Evolutionary conservation across 2,797 vertebrate genomes (phyloP), one percentile per base, ranked within the genome.

Genomic region (Oreochromis grahami): DNA sequence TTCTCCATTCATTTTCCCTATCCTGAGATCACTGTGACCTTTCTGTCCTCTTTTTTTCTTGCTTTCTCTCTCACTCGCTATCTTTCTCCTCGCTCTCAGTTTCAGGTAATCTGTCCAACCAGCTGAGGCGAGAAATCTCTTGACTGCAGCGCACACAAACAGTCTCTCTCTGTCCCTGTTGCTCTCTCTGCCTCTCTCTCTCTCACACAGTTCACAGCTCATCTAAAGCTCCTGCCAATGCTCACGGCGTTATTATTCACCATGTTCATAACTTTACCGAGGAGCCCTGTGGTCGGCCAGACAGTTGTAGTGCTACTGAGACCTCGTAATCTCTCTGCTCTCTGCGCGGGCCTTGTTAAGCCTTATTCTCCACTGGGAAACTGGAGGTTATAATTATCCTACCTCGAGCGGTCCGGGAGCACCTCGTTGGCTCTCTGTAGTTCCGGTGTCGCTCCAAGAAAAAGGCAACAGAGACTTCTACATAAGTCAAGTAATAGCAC

Each of bases 81-180:
- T 58, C 53, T 65, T 77, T 80, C 21, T 70, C 8, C 65, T 45
- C 26, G 15, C 43, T 72, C 79, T 86, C 68, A 55, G 80, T 91
- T 88, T 90, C 90, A 93, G 92, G 89, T 92, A 89, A 93, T 91
- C 87, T 90, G 82, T 88, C 60, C 77, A 84, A 83, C 76, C 83
- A 85, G 78, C 78, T 83, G 83, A 86, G 86, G 85, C 76, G 12
- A 89, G 85, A 93, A 90, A 90, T 89, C 83, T 81, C 78, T 88
- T 11, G 12, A 55, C 80, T 84, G 43, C 52, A 58, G 58, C 34
- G 10, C 32, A 38, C 26, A 65, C 56, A 81, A 55, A 76, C 45
- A 17, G 65, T 38, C 24, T 21, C n/a, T 26, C 32, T 34, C 68
- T 32, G n/a, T 34, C 45, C 15, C 56, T 51, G 19, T 29, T 15